Conservation (phyloP, 2,888 invertebrate species). For the Caenorhabditis uteleia region DNA sequence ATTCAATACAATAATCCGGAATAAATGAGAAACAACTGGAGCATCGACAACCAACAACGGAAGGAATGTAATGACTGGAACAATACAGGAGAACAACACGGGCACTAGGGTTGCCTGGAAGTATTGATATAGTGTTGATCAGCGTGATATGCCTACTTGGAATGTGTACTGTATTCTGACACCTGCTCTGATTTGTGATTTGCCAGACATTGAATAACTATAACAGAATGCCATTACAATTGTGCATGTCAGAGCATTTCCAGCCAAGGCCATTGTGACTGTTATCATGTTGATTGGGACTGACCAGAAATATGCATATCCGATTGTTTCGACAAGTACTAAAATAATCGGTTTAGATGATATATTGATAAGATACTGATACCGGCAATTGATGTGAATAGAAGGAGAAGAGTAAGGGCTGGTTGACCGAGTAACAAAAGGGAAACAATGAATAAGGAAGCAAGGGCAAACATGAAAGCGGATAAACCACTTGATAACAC, state of each 20-base stretch:
- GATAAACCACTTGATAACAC: conserved; percentile 42
- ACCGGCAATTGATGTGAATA: conserved; percentile 46
- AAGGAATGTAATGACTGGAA: conserved; percentile 52
- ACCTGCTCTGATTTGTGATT: conserved; percentile 47
- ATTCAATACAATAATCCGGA: conserved; percentile 57
- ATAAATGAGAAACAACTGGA: conserved; percentile 59
- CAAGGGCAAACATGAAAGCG: conserved; percentile 46
- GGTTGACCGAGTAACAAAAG: conserved; percentile 57
- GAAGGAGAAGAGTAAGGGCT: conserved; percentile 46
- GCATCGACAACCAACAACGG: conserved; percentile 55
- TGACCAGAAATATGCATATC: conserved; percentile 50
- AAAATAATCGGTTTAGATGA: conserved; percentile 3
- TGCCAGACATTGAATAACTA: conserved; percentile 62
- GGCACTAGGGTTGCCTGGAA: conserved; percentile 50
- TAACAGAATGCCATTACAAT: conserved; percentile 63
- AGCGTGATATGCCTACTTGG: conserved; percentile 43
- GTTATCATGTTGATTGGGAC: conserved; percentile 67
- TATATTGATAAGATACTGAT: not conserved
- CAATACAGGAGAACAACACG: conserved; percentile 44
- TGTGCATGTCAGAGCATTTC: conserved; percentile 58
- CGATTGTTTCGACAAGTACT: conserved; percentile 54
- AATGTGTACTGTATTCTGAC: conserved; percentile 66
- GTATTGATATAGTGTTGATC: not conserved
- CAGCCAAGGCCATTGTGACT: conserved; percentile 54
- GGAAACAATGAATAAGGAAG: conserved; percentile 42